Base-by-base conservation (phyloP, 37 sponge, comb jelly and placozoan genomes). In the Halisarca cf. caerulea region DNA sequence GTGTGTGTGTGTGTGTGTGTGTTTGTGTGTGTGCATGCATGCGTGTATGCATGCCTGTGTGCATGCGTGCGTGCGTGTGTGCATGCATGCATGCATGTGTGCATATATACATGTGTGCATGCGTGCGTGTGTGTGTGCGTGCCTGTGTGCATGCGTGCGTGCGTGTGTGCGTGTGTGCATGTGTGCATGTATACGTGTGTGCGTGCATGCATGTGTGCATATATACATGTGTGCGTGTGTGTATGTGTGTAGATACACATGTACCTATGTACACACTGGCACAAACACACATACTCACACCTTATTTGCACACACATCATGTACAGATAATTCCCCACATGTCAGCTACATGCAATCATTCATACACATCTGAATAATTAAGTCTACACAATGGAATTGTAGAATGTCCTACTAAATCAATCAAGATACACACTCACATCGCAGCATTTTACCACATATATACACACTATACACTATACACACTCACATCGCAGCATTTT, bases 71-170 rank as follows among this genome's bases (percentile, higher is more conserved):
- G 30, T 30, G 64, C 25, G 11, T 11, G 11, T 47, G 51, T 47
- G 51, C 11, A 11, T 47, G 51, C 11, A 11, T 47, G 51, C 6
- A 23, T 23, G 64, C 15, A 23, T 7, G 30, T 62, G 30, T 30
- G 30, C 15, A 23, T 62, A 23, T 27, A 23, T 62, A 23, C 15
- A 1, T 68, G 69, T 68, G 69, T 68, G 69, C 35, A 34, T 30
- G 69, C 30, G 69, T 68, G 69, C 30, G 69, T 68, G 69, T 68
- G 69, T 27, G 69, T 68, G 69, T 27, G 33, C 30, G 69, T 68
- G 69, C 30, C 32, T 68, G 69, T 68, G 35, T 68, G 69, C 30
- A 34, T 68, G 69, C 30, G 69, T 68, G 69, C 30, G 69, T 68
- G 69, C 30, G 69, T 68, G 69, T 68, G 69, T 68, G 30, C 30